phyloP scores from a whole-genome alignment of 2,888 invertebrate genomes.

The Acanthosepion pharaonis region DNA sequence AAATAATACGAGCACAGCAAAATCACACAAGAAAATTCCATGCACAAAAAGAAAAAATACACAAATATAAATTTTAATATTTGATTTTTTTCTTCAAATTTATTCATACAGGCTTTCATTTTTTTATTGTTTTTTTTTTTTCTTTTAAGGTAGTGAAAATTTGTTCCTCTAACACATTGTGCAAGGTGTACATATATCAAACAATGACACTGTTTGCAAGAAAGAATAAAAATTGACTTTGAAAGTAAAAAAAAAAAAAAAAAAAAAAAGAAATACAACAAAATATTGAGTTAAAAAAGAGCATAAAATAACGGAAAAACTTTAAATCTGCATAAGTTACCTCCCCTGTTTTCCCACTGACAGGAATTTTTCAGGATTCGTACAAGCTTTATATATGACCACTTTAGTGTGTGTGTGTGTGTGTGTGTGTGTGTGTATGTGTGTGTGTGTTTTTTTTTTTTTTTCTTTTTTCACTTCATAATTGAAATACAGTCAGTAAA shows the following conservation, averaged over 20 bases:
- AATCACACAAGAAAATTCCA: too few relatives aligned
- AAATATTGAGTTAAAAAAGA: conserved; percentile 8
- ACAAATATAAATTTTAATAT: background rate
- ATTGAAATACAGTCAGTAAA: background rate
- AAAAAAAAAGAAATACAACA: background rate
- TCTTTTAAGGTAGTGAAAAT: background rate
- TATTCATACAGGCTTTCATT: background rate
- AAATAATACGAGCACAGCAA: too few relatives aligned
- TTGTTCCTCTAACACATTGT: conserved; percentile 4
- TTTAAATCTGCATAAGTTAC: conserved; percentile 17
- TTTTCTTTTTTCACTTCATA: background rate
- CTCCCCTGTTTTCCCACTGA: conserved; percentile 2
- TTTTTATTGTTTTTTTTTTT: background rate
- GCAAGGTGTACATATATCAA: conserved; percentile 12
- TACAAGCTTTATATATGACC: background rate
- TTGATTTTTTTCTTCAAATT: conserved; percentile 9
- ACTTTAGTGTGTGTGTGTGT: background rate
- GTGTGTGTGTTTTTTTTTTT: background rate
- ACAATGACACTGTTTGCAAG: conserved; percentile 22
- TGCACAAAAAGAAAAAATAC: background rate
- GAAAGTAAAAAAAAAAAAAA: conserved; percentile 3
- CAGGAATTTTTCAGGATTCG: background rate
- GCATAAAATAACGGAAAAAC: conserved; percentile 16
- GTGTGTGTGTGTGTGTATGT: too few relatives aligned
- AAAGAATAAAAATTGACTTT: conserved; percentile 33